Percentiles rank a stretch among this genome's conserved stretches.
These are phyloP conservation scores for Aquatica leii DNA, from an alignment of 2,888 invertebrate species.

Conservation along the genomic window DNA sequence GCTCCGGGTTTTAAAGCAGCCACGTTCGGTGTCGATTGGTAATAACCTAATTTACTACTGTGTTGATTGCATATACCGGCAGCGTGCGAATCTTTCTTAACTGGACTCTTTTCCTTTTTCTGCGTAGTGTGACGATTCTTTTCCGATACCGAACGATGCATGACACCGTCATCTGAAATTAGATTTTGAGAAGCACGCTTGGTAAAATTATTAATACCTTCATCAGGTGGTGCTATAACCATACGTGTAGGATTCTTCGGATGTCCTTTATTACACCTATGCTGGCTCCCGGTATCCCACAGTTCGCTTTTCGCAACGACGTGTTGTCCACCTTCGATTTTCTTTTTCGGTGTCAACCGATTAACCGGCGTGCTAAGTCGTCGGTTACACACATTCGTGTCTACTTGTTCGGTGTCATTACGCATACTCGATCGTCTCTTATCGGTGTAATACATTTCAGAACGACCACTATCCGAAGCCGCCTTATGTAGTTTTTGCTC, in stretches of 20 bases:
- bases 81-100: constrained; percentile 46
- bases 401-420: constrained; percentile 11
- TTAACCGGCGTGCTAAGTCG: constrained; percentile 53
- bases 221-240: constrained; percentile 53
- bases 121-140: constrained; percentile 53
- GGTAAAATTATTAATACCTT: constrained; percentile 45
- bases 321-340: constrained; percentile 58
- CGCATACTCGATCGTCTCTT: constrained; percentile 25
- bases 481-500: constrained; percentile 6
- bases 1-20: constrained; percentile 56
- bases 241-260: constrained; percentile 53
- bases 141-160: constrained; percentile 58
- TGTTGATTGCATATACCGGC: constrained; percentile 56
- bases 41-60: constrained; percentile 62
- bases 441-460: constrained; percentile 22
- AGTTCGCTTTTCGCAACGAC: constrained; percentile 60
- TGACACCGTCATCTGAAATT: constrained; percentile 52
- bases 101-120: constrained; percentile 53
- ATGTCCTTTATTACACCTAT: constrained; percentile 56
- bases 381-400: constrained; percentile 28
- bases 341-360: constrained; percentile 61
- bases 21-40: constrained; percentile 70
- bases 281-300: constrained; percentile 61
- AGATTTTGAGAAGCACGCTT: background rate
- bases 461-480: constrained; percentile 13